These are phyloP conservation scores for Cnemophilus loriae DNA, from an alignment of 2,113 vertebrate species.

Conservation along the genomic window DNA sequence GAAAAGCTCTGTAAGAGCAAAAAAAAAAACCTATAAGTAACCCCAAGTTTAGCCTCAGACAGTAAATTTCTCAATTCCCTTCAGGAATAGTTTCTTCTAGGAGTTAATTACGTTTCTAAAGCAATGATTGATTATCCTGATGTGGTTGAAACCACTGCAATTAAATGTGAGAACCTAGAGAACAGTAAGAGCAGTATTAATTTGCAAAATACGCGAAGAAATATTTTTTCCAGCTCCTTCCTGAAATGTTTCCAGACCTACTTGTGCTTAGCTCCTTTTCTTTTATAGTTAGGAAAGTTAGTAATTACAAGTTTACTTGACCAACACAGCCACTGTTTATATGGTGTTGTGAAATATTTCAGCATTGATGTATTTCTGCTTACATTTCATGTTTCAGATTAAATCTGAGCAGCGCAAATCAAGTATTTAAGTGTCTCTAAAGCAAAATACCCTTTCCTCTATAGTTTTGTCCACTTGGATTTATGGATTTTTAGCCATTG, in stretches of 20 bases:
- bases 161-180: conserved; percentile 24
- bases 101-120: conserved; percentile 59
- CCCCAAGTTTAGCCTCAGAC: background rate
- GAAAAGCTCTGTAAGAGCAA: background rate
- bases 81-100: conserved; percentile 12
- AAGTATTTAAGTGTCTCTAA: background rate
- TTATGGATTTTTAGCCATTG: background rate
- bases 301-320: background rate
- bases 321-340: background rate
- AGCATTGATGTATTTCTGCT: background rate
- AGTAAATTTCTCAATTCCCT: conserved; percentile 39
- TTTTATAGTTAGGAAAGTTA: background rate
- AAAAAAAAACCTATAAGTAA: background rate
- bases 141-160: conserved; percentile 42
- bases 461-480: background rate
- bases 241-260: background rate
- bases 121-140: conserved; percentile 43
- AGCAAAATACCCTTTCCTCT: background rate
- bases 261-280: background rate
- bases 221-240: background rate
- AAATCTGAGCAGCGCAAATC: background rate
- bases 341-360: background rate
- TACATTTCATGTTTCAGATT: background rate
- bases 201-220: conserved; percentile 9
- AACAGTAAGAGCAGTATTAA: conserved; percentile 25